Evolutionary conservation across 1,140 invertebrate species (phyloP), one percentile per base, ranked within the genome.

Genomic region (Heliothis subflexa): DNA sequence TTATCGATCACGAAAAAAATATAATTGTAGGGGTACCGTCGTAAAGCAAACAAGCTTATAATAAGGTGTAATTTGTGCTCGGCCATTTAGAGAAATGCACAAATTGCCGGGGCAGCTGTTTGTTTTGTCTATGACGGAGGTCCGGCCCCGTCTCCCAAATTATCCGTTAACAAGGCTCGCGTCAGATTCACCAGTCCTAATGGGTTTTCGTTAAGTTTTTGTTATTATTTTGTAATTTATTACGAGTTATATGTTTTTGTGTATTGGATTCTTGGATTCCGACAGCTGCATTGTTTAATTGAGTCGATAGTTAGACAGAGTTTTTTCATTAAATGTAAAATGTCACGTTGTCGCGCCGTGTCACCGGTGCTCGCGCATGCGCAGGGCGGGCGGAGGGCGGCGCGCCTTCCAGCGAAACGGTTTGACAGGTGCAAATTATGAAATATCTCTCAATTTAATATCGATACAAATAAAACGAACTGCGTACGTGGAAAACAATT

Each of bases 1-100:
- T 94, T 93, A 94, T 91, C 89, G 91, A 91, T 93, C 89, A 88
- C 83, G 89, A 89, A 93, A 93, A 94, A 93, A 88, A 93, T 89
- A 91, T 94, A 93, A 94, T 93, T 94, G 93, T 88, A 86, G 93
- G 93, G 93, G 91, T 89, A 85, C 89, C 92, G 84, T 92, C 93
- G 92, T 92, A 93, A 94, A 94, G 92, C 92, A 94, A 93, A 94
- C 93, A 93, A 94, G 92, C 93, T 93, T 93, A 94, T 93, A 94
- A 93, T 93, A 94, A 94, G 92, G 78, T 93, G 87, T 93, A 93
- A 94, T 94, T 94, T 93, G 93, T 92, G 92, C 85, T 90, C 89
- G 91, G 87, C 91, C 92, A 93, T 94, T 94, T 94, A 93, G 92
- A 94, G 93, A 94, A 94, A 93, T 93, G 93, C 91, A 93, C 92